Base-by-base conservation (phyloP, 2,888 invertebrate species). In the Trichacis sp. region DNA sequence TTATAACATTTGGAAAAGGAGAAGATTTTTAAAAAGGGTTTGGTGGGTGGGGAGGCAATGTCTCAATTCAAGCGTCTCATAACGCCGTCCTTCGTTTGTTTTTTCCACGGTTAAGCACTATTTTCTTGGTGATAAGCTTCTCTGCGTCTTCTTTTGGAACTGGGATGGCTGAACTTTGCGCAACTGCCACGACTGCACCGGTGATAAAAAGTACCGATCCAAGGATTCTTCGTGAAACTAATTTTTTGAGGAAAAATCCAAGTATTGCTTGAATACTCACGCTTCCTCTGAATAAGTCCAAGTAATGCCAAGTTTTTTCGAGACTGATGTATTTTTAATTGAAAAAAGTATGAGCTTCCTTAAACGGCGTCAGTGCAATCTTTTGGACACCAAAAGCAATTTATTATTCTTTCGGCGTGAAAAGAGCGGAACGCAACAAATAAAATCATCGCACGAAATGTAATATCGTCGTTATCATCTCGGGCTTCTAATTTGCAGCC, bases 81-180 rank as follows among this genome's bases (percentile, higher is more conserved):
- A 42, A 49, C 59, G 62, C 66, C 62, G 66, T 67, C 66, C 66
- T 67, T 72, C 68, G 64, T 72, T n/a, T 24, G 24, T 24, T 24
- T 24, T 77, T 73, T 72, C 64, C 71, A 76, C 61, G 66, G 54
- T 70, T 73, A 74, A 69, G 72, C 69, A 67, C 75, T 59, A 61
- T 66, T 58, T 40, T 62, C 54, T 66, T 66, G 51, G 61, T 66
- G 61, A 61, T 66, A 66, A 62, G 62, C 62, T 66, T 66, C 58
- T 61, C 56, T 38, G 54, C 65, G 51, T 61, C 58, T 66, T 66
- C 48, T 62, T 55, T 62, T 54, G 57, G 54, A 43, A 55, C 58
- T n/a, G n/a, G n/a, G n/a, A n/a, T n/a, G n/a, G n/a, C 58, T 24
- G 57, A 65, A 61, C 42, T 62, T 20, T 51, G 65, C 61, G 66